Evolutionary conservation across 2,888 invertebrate species (phyloP), one percentile per base, ranked within the genome.

Genomic region (Rutpela maculata): DNA sequence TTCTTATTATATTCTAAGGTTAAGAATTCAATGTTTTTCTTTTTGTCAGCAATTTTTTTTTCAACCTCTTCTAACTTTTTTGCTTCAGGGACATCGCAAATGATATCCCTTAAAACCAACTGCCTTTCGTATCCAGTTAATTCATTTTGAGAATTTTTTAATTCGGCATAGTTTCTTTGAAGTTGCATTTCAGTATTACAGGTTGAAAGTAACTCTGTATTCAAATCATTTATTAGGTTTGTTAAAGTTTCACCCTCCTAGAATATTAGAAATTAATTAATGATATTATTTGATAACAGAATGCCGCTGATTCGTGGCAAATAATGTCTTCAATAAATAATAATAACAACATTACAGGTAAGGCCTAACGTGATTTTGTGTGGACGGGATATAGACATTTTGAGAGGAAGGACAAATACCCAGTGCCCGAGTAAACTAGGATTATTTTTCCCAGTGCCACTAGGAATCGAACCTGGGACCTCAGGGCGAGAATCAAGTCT

Each of bases 211-310:
- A 72, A 26, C 19, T 72, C 63, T 1, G 22, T 31, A 22, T 72
- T 55, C 22, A 72, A n/a, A 2, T 63, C 55, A 9, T 17, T 26
- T 50, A 72, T 17, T 9, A 72, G 7, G 11, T 26, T 72, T 26
- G 17, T 43, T 22, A 72, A 50, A 7, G 72, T 63, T 63, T 55
- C 72, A 10, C 72, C 63, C 50, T 72, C 63, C 72, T 72, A 55
- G 5, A 57, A 56, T 11, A 17, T 18, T 18, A 26, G 17, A 26
- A 50, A 1, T 22, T n/a, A 19, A 15, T n/a, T 22, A 67, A 31
- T 11, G 19, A 43, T 6, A 35, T 35, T 5, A 35, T 35, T 26
- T 4, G 22, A 26, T 4, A 26, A 26, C 22, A 26, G 4, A 26
- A 26, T 26, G 22, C 4, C 2, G 22, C 4, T 26, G 22, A 26